Percentiles rank a stretch among this genome's conserved stretches.
These are phyloP conservation scores for Cotesia typhae DNA, from an alignment of 1,140 invertebrate species.

Conservation along the genomic window DNA sequence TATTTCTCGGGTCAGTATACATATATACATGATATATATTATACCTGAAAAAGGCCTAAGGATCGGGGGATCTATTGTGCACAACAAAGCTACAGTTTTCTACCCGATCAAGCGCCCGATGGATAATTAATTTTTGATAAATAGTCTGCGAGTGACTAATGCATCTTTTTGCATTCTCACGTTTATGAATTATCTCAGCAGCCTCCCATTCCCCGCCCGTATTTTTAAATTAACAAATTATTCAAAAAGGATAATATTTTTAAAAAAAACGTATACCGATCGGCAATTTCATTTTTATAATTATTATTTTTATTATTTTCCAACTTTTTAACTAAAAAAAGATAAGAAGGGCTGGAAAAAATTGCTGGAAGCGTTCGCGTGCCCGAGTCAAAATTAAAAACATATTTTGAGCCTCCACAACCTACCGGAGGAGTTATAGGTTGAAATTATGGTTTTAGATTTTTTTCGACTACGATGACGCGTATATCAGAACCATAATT, in stretches of 20 bases:
- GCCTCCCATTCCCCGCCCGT: not conserved
- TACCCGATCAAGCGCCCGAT: constrained; percentile 32
- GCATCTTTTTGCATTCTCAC: not conserved
- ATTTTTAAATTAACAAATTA: too few relatives aligned
- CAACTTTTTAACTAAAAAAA: not conserved
- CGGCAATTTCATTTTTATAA: not conserved
- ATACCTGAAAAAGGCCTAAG: constrained; percentile 1
- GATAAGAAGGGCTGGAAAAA: constrained; percentile 15
- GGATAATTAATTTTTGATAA: constrained; percentile 38
- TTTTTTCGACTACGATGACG: too few relatives aligned
- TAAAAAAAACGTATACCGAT: not conserved
- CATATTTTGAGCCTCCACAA: too few relatives aligned
- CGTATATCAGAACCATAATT: too few relatives aligned
- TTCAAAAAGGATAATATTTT: too few relatives aligned
- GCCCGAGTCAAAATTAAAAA: not conserved
- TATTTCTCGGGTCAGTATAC: too few relatives aligned
- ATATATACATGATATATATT: not conserved
- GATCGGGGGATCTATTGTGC: constrained; percentile 1
- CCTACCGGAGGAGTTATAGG: too few relatives aligned
- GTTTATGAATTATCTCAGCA: not conserved
- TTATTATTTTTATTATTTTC: not conserved
- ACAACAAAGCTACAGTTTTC: constrained; percentile 22
- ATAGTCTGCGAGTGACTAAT: constrained; percentile 21
- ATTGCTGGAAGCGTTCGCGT: constrained; percentile 36
- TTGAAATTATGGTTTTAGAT: too few relatives aligned